A percentile compares a stretch with the other conserved stretches of the same genome.
Evolutionary conservation across 2,888 invertebrate species (phyloP).

Genomic region (Plemyria rubiginata): DNA sequence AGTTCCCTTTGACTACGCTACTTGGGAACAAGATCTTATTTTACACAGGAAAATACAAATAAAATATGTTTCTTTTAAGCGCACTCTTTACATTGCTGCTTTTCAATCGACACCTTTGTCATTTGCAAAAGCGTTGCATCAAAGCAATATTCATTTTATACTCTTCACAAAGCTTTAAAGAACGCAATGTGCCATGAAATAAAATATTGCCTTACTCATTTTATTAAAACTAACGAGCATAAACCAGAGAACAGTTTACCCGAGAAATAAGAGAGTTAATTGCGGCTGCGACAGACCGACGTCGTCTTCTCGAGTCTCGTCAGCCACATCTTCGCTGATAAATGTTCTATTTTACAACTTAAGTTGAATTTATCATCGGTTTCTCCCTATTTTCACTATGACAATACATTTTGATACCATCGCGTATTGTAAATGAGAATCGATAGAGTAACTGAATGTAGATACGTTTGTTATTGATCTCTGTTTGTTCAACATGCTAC

Average conservation of each 20-base stretch:
- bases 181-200: slow-evolving; percentile 25
- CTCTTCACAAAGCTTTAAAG: slow-evolving; percentile 13
- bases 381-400: slow-evolving; percentile 33
- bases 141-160: slow-evolving; percentile 8
- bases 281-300: slow-evolving; percentile 48
- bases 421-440: slow-evolving; percentile 42
- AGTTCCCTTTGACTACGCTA: no score
- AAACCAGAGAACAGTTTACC: slow-evolving; percentile 49
- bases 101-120: background rate
- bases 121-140: slow-evolving; percentile 4
- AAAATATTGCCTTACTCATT: slow-evolving; percentile 25
- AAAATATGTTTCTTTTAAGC: background rate
- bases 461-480: slow-evolving; percentile 21
- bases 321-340: slow-evolving; percentile 48
- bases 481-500: slow-evolving; percentile 30
- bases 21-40: background rate
- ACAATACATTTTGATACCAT: slow-evolving; percentile 46
- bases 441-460: slow-evolving; percentile 37
- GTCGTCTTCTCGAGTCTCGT: slow-evolving; percentile 40
- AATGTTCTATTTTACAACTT: slow-evolving; percentile 54
- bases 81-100: background rate
- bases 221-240: slow-evolving; percentile 30
- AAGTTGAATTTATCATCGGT: slow-evolving; percentile 51
- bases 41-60: background rate
- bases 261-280: slow-evolving; percentile 57